Evolutionary conservation across 2,113 vertebrate genomes (phyloP).

Genomic region (Lutjanus erythropterus): DNA sequence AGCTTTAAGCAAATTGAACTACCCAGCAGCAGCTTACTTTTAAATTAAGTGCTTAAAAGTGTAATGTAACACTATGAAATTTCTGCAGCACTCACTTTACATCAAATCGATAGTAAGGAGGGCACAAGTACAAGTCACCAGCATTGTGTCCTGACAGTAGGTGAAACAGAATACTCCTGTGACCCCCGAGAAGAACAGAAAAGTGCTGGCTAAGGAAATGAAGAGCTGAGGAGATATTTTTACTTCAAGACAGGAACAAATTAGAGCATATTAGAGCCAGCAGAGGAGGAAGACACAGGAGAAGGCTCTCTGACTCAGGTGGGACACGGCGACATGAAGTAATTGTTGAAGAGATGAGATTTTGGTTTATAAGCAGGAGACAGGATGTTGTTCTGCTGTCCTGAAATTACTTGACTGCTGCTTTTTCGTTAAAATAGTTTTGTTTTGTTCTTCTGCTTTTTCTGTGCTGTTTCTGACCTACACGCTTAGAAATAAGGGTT

Average conservation of each 20-base stretch:
- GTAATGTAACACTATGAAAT: background rate
- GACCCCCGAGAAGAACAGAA: conserved; percentile 2
- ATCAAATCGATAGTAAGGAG: background rate
- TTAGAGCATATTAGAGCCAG: conserved; percentile 21
- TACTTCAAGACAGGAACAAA: conserved; percentile 31
- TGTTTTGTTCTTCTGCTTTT: background rate
- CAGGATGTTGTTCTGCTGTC: background rate
- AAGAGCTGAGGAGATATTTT: conserved; percentile 21
- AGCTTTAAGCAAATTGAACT: background rate
- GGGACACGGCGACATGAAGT: background rate
- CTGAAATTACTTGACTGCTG: background rate
- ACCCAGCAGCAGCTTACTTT: background rate
- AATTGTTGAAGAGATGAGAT: conserved; percentile 10
- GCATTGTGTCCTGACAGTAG: conserved; percentile 3
- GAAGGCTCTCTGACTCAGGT: background rate
- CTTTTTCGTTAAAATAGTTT: background rate
- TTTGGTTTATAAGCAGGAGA: conserved; percentile 3
- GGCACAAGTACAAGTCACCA: background rate
- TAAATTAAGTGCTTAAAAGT: background rate
- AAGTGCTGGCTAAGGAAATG: conserved; percentile 28
- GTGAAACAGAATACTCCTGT: conserved; percentile 14
- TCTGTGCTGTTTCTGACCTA: background rate
- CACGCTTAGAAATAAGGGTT: too few species aligned
- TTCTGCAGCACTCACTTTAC: conserved; percentile 1
- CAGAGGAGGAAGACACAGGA: background rate